Percentiles rank a stretch among this genome's conserved stretches.
These are phyloP conservation scores for Flexamia atlantica DNA, from an alignment of 2,888 invertebrate species.

Conservation along the genomic window DNA sequence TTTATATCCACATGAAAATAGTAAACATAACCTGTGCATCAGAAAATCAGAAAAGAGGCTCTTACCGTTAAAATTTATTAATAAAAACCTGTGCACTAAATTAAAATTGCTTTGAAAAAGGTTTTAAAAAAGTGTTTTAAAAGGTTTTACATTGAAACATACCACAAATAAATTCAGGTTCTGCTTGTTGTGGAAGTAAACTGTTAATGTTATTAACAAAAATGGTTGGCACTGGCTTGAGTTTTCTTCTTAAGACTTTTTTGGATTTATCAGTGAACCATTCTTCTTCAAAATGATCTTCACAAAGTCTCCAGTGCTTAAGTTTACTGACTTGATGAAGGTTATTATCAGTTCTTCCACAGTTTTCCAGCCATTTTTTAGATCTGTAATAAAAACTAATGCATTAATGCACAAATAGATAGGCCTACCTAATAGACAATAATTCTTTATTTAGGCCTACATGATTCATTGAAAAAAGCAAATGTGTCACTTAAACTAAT, in stretches of 20 bases:
- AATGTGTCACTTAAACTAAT: too few species aligned
- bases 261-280: slow-evolving; percentile 32
- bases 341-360: slow-evolving; percentile 19
- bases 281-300: slow-evolving; percentile 45
- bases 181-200: not conserved
- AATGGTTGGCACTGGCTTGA: slow-evolving; percentile 27
- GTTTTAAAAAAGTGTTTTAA: not conserved
- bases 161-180: not conserved
- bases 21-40: too few species aligned
- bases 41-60: too few species aligned
- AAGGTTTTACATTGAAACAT: not conserved
- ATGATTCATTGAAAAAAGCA: too few species aligned
- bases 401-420: too few species aligned
- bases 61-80: too few species aligned
- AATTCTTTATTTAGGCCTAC: too few species aligned
- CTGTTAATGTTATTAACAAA: slow-evolving; percentile 21
- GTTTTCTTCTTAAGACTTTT: slow-evolving; percentile 13
- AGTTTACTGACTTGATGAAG: not conserved
- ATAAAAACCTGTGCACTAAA: too few species aligned
- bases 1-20: too few species aligned
- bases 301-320: slow-evolving; percentile 4
- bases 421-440: too few species aligned
- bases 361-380: slow-evolving; percentile 30
- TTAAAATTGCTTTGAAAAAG: too few species aligned
- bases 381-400: slow-evolving; percentile 34